phyloP scores from a whole-genome alignment of 2,888 invertebrate genomes.

The Thymelicus lineola region DNA sequence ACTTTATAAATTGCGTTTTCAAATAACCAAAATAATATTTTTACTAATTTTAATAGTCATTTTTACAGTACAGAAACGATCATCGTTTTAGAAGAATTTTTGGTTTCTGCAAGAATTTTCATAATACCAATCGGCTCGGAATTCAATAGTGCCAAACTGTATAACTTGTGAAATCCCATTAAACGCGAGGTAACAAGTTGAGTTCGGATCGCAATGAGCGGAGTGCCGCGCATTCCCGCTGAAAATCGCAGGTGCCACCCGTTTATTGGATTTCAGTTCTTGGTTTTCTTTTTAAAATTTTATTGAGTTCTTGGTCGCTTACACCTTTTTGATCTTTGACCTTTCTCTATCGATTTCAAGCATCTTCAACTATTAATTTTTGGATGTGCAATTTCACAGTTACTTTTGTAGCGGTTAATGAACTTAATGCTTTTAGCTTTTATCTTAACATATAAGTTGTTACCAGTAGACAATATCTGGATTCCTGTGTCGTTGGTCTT shows the following conservation, averaged over 20 bases:
- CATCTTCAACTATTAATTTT: background rate
- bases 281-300: constrained; percentile 14
- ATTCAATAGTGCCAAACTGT: constrained; percentile 26
- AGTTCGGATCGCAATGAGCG: constrained; percentile 75
- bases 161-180: constrained; percentile 53
- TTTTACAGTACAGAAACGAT: no score
- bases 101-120: constrained; percentile 17
- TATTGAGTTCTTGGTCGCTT: constrained; percentile 20
- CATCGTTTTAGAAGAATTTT: background rate
- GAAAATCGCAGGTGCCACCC: constrained; percentile 29
- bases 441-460: no score
- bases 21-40: no score
- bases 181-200: constrained; percentile 76
- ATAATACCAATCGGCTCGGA: constrained; percentile 20
- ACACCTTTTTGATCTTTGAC: constrained; percentile 18
- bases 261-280: constrained; percentile 30
- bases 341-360: background rate
- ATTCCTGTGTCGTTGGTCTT: no score
- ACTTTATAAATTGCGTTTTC: no score
- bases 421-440: no score
- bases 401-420: no score
- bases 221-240: constrained; percentile 66
- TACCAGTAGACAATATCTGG: no score
- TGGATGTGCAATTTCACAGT: no score
- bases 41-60: no score